Evolutionary conservation across 1,140 invertebrate genomes (phyloP).

Genomic region (Lepidurus couesii): DNA sequence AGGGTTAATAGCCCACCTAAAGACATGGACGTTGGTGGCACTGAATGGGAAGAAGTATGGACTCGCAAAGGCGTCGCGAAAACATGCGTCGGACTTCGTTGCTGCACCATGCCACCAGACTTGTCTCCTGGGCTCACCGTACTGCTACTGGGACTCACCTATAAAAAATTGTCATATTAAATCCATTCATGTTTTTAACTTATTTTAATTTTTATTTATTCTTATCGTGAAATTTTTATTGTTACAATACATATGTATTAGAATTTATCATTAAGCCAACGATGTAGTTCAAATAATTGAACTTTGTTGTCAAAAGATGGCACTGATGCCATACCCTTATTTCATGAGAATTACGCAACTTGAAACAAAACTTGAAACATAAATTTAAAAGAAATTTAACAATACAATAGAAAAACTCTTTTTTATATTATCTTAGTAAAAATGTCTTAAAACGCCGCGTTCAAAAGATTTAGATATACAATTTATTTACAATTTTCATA

Average conservation of each 20-base stretch:
- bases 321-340: too few relatives aligned
- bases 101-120: conserved; percentile 22
- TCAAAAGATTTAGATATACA: too few relatives aligned
- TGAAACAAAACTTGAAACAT: too few relatives aligned
- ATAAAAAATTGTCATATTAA: not conserved
- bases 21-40: conserved; percentile 7
- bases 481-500: too few relatives aligned
- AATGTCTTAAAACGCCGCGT: too few relatives aligned
- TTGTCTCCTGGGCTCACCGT: conserved; percentile 25
- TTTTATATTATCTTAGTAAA: too few relatives aligned
- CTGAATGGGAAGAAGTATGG: conserved; percentile 1
- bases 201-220: not conserved
- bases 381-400: too few relatives aligned
- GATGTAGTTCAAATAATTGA: too few relatives aligned
- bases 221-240: not conserved
- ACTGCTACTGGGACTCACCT: conserved; percentile 30
- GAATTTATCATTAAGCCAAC: too few relatives aligned
- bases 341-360: too few relatives aligned
- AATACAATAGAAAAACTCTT: too few relatives aligned
- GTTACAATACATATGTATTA: not conserved
- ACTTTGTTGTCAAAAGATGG: too few relatives aligned
- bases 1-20: conserved; percentile 14
- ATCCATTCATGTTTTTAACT: not conserved
- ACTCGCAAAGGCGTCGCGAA: conserved; percentile 25
- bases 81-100: conserved; percentile 24